Percentiles rank a stretch among this genome's conserved stretches.
phyloP scores from a whole-genome alignment of 2,888 invertebrate species.

The Thereva nobilitata region DNA sequence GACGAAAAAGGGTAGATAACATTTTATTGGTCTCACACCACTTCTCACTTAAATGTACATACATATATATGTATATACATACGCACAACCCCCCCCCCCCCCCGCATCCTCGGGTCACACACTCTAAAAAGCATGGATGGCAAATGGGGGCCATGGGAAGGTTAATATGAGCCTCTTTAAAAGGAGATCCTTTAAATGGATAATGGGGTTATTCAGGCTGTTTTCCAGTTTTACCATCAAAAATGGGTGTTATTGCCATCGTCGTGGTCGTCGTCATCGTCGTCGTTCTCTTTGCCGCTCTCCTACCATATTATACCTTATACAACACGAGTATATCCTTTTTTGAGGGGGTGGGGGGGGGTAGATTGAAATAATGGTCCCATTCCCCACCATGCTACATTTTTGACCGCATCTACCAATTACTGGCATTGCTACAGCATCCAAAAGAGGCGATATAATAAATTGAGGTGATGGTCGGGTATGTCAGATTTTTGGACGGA shows the following conservation, averaged over 20 bases:
- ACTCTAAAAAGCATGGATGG: too few species aligned
- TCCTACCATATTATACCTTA: constrained; percentile 7
- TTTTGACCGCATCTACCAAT: constrained; percentile 27
- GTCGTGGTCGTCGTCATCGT: background rate
- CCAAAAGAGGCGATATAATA: constrained; percentile 31
- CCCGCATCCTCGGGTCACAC: too few species aligned
- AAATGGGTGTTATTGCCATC: background rate
- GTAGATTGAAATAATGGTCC: too few species aligned
- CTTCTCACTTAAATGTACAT: background rate
- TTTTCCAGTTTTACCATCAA: constrained; percentile 12
- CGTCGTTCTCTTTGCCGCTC: background rate
- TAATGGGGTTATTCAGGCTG: constrained; percentile 21
- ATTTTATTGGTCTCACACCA: constrained; percentile 30
- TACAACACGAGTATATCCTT: too few species aligned
- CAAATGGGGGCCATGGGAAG: background rate
- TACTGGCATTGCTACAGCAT: constrained; percentile 20
- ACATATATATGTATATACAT: too few species aligned
- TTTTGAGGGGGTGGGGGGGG: too few species aligned
- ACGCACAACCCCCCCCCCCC: too few species aligned
- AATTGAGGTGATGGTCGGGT: constrained; percentile 34
- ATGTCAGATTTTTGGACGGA: constrained; percentile 33
- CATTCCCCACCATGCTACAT: background rate
- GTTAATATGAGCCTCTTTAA: constrained; percentile 23
- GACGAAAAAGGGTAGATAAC: constrained; percentile 28
- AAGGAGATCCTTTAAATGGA: constrained; percentile 29